Evolutionary conservation across 1,140 invertebrate genomes (phyloP).

Genomic region (Maniola jurtina): DNA sequence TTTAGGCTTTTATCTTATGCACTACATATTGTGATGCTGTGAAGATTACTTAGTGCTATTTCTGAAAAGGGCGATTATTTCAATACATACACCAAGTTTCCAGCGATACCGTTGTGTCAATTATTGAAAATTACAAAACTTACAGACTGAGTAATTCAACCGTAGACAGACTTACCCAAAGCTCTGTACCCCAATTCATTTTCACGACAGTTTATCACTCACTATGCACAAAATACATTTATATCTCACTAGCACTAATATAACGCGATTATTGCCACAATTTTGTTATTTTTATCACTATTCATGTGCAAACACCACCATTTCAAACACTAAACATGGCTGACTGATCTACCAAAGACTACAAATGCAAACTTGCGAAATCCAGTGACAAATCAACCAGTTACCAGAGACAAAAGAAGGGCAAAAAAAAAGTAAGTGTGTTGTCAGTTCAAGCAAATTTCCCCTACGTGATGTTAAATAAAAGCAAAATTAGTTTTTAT

Average conservation of each 20-base stretch:
- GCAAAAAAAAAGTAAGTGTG: background rate
- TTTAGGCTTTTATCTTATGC: background rate
- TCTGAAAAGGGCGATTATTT: no score
- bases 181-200: constrained; percentile 77
- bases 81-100: background rate
- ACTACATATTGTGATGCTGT: background rate
- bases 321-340: constrained; percentile 77
- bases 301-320: constrained; percentile 54
- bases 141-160: constrained; percentile 26
- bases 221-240: constrained; percentile 74
- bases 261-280: constrained; percentile 57
- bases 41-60: no score
- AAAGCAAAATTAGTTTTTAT: no score
- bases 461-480: background rate
- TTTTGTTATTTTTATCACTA: constrained; percentile 61
- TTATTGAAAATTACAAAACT: constrained; percentile 30
- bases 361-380: constrained; percentile 25
- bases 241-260: constrained; percentile 68
- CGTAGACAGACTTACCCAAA: constrained; percentile 68
- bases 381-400: background rate
- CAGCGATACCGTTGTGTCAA: constrained; percentile 16
- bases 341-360: constrained; percentile 57
- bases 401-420: constrained; percentile 16
- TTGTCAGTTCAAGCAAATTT: constrained; percentile 6
- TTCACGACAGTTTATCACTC: constrained; percentile 61